Evolutionary conservation across 2,888 invertebrate genomes (phyloP), one percentile per base, ranked within the genome.

Genomic region (Tenthredo notha): DNA sequence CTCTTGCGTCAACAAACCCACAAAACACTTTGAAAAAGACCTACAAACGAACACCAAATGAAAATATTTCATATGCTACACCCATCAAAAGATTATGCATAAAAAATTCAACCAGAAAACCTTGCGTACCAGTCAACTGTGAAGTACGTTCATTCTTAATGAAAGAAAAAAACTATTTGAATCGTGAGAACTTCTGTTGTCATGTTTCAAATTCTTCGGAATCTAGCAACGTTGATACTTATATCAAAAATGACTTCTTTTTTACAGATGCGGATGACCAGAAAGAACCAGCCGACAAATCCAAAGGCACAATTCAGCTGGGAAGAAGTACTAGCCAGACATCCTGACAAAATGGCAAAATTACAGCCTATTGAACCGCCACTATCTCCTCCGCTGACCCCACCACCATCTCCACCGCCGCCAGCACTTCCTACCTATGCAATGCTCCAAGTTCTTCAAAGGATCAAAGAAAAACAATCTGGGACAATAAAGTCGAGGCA

Each of bases 381-480:
- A 21, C 86, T 89, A 10, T 89, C 90, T 3, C 89, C 91, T 40
- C 90, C 91, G 4, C 90, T 91, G n/a, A 85, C 85, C 4, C 85
- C 85, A 18, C 92, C 92, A 1, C 91, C 92, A 0, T 90, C 92
- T 29, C 90, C 91, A 4, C 91, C 91, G 1, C 90, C 91, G 29
- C 89, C 91, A 18, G 90, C 92, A 2, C 85, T 91, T 40, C 96
- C 96, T 0, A 97, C 97, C 0, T 95, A 96, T 75, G 96, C 96
- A 0, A 97, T 97, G 97, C 94, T 95, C 86, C 95, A 96, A 87
- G 95, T 97, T 0, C 93, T 96, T 84, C 94, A 95, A 61, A 95
- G 94, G 90, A 95, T 95, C 89, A 95, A 95, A 88, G 96, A 95
- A 85, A 95, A 95, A 90, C 93, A 92, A 84, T 88, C 91, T 9